Percentiles rank a stretch among this genome's conserved stretches.
These are phyloP conservation scores for Hucho hucho DNA, from an alignment of 2,113 vertebrate genomes.

Conservation along the genomic window DNA sequence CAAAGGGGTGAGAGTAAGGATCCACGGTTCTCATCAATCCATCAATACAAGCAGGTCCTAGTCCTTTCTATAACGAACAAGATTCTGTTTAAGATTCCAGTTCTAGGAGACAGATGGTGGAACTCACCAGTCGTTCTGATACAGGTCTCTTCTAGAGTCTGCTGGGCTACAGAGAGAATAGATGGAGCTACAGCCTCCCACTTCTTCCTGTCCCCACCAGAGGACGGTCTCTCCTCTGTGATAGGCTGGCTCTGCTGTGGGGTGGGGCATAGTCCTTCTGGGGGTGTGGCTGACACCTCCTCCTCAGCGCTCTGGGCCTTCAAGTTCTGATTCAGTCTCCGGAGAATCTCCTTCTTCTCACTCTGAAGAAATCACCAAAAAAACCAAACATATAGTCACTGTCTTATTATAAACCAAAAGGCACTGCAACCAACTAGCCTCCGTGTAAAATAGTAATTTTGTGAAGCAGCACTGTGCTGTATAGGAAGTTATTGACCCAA, in stretches of 20 bases:
- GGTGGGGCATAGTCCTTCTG: slow-evolving; percentile 31
- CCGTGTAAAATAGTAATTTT: neutral
- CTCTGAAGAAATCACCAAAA: slow-evolving; percentile 66
- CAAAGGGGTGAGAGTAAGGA: neutral
- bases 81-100: neutral
- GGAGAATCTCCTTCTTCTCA: slow-evolving; percentile 89
- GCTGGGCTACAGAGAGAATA: slow-evolving; percentile 76
- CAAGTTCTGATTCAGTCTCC: slow-evolving; percentile 89
- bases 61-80: too few species aligned
- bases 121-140: slow-evolving; percentile 50
- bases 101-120: neutral
- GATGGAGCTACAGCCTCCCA: slow-evolving; percentile 83
- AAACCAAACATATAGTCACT: neutral
- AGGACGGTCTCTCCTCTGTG: slow-evolving; percentile 40
- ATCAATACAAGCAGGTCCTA: too few species aligned
- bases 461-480: too few species aligned
- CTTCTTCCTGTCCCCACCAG: slow-evolving; percentile 78
- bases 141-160: slow-evolving; percentile 76
- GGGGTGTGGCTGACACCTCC: slow-evolving; percentile 38
- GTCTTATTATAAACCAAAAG: neutral
- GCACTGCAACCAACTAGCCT: neutral
- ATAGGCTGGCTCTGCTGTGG: slow-evolving; percentile 38
- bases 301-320: slow-evolving; percentile 76
- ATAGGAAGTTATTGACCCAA: neutral
- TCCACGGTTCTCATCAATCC: too few species aligned